Percentiles rank a stretch among this genome's conserved stretches.
These are phyloP conservation scores for Meloidogyne floridensis DNA, from an alignment of 1,140 invertebrate genomes.

Conservation along the genomic window DNA sequence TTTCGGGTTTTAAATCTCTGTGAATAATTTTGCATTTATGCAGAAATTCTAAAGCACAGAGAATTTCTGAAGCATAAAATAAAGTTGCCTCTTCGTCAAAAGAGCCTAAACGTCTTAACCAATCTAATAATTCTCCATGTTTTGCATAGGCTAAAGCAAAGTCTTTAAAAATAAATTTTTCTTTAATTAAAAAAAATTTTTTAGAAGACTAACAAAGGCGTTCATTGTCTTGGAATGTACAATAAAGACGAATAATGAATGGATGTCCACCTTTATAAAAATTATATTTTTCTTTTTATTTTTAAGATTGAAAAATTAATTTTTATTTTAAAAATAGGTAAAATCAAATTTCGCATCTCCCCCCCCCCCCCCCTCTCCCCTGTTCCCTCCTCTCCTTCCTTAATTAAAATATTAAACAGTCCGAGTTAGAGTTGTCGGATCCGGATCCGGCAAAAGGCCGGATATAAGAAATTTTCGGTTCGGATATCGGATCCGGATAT, in stretches of 20 bases:
- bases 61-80: conserved; percentile 90
- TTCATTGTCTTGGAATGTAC: conserved; percentile 91
- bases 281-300: no score
- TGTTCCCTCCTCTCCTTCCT: no score
- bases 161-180: conserved; percentile 69
- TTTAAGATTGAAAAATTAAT: neutral
- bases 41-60: conserved; percentile 87
- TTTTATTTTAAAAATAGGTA: neutral
- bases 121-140: conserved; percentile 86
- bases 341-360: no score
- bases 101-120: conserved; percentile 85
- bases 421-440: no score
- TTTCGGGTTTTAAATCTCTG: conserved; percentile 74
- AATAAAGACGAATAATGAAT: conserved; percentile 89
- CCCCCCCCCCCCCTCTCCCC: no score
- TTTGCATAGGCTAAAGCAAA: conserved; percentile 94
- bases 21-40: conserved; percentile 88
- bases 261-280: conserved; percentile 69
- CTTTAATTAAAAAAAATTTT: conserved; percentile 20
- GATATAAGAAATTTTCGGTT: no score
- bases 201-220: conserved; percentile 76
- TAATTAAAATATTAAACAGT: no score
- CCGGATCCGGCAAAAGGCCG: no score
- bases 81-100: conserved; percentile 85
- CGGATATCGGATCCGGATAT: no score